A percentile compares a stretch with the other conserved stretches of the same genome.
These are phyloP conservation scores for Poecilobothrus nobilitatus DNA, from an alignment of 2,888 invertebrate genomes.

Conservation along the genomic window DNA sequence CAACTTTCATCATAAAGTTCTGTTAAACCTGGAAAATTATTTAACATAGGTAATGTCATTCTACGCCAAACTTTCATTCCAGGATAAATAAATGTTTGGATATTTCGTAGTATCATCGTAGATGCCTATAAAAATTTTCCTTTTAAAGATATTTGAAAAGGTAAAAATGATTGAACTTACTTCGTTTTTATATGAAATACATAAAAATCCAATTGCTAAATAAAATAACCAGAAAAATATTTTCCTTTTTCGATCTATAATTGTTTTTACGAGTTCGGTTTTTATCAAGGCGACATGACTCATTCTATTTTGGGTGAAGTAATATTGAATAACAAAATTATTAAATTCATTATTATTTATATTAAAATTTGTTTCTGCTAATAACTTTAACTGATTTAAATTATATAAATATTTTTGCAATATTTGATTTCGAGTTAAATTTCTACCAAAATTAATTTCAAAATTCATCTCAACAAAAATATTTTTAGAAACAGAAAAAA, in stretches of 20 bases:
- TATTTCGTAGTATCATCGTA: conserved; percentile 58
- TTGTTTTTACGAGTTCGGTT: conserved; percentile 41
- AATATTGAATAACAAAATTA: conserved; percentile 49
- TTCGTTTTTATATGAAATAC: conserved; percentile 50
- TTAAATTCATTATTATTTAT: conserved; percentile 56
- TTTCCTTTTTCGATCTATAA: conserved; percentile 40
- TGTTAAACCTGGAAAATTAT: conserved; percentile 61
- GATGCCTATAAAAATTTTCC: conserved; percentile 42
- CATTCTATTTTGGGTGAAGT: conserved; percentile 38
- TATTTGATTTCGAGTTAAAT: conserved; percentile 39
- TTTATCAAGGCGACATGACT: conserved; percentile 38
- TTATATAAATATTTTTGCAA: conserved; percentile 49
- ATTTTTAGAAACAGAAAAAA: background rate
- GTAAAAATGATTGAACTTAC: background rate
- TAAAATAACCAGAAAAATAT: conserved; percentile 40
- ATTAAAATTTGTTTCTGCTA: conserved; percentile 50
- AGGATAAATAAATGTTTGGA: conserved; percentile 75
- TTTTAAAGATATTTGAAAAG: too few relatives aligned
- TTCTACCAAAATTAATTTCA: conserved; percentile 23
- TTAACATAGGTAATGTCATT: conserved; percentile 66
- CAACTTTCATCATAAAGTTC: conserved; percentile 80
- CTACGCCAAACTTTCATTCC: conserved; percentile 64
- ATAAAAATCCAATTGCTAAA: conserved; percentile 19
- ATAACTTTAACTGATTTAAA: conserved; percentile 50
- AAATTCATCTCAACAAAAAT: conserved; percentile 22